Evolutionary conservation across 1,140 invertebrate species (phyloP), one percentile per base, ranked within the genome.

Genomic region (Carposina sasakii): DNA sequence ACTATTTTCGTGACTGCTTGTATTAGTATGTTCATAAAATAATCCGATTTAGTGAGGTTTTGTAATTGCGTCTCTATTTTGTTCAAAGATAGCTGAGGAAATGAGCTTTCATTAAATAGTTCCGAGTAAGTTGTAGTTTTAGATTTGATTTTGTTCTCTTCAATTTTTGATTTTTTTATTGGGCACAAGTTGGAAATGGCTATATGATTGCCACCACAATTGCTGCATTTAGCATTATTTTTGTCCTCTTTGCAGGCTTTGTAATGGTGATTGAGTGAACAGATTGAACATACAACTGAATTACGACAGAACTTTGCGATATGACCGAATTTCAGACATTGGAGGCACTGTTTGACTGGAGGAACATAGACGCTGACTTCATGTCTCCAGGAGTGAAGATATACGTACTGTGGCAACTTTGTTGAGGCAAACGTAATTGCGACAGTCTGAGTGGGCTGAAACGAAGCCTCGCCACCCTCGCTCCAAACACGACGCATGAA

Each of bases 271-370:
- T 48, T 40, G 19, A 41, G 36, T 10, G 30, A 34, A 30, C 48
- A 66, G 15, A 66, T 62, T 12, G 53, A 57, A 19, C 51, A 66
- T 2, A 19, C 28, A n/a, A 55, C 46, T 2, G 57, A 8, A 39
- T 64, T 65, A 33, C 56, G 52, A 45, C 55, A 61, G 31, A 43
- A 61, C 28, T 56, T 65, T 4, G 53, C 58, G 8, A 65, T 50
- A 24, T 65, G 58, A 2, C 45, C 57, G 42, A 57, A 65, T 9
- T 52, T 28, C 5, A 61, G 24, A 26, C 56, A 62, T 3, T 43
- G 39, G 3, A 59, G 36, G 31, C 63, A 61, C 21, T 65, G 63
- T 17, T 58, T 65, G 2, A 65, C 56, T 13, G 55, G 59, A 40
- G 63, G 63, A 10, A 59, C 53, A 24, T 62, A 62, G 3, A 23